phyloP scores from a whole-genome alignment of 2,888 invertebrate genomes.

The Yponomeuta plumbellus region DNA sequence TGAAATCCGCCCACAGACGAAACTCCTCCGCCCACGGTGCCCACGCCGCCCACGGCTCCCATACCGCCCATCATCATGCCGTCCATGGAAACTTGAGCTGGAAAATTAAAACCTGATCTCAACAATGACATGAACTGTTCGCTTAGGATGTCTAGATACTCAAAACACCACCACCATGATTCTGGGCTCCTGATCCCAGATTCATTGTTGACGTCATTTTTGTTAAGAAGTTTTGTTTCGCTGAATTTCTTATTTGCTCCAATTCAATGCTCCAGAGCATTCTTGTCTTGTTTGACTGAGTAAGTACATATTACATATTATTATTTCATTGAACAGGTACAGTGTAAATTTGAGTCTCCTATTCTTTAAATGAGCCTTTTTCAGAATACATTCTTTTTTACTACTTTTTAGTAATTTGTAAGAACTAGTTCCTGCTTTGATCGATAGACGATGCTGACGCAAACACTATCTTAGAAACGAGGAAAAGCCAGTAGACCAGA shows the following conservation, averaged over 20 bases:
- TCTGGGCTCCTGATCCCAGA: not conserved
- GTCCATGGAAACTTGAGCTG: constrained; percentile 84
- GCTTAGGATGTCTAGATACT: not conserved
- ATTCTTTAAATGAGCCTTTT: too few relatives aligned
- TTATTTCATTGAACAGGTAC: too few relatives aligned
- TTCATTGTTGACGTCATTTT: not conserved
- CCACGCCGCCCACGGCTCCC: constrained; percentile 80
- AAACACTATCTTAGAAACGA: too few relatives aligned
- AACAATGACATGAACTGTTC: constrained; percentile 7
- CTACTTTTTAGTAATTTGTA: too few relatives aligned
- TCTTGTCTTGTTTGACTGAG: too few relatives aligned
- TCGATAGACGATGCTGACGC: too few relatives aligned
- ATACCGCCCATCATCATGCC: constrained; percentile 83
- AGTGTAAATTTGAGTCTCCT: too few relatives aligned
- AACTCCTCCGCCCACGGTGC: constrained; percentile 75
- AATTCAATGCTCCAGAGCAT: too few relatives aligned
- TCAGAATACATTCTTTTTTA: too few relatives aligned
- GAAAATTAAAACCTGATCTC: constrained; percentile 32
- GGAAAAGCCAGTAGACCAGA: too few relatives aligned
- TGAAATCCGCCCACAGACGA: constrained; percentile 87
- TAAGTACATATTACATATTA: too few relatives aligned
- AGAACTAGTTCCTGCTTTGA: too few relatives aligned
- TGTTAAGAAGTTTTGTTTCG: not conserved
- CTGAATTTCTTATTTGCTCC: not conserved
- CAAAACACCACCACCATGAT: not conserved